Evolutionary conservation across 92 coral and sea anemone species (phyloP), one percentile per base, ranked within the genome.

Genomic region (Ricordea florida): DNA sequence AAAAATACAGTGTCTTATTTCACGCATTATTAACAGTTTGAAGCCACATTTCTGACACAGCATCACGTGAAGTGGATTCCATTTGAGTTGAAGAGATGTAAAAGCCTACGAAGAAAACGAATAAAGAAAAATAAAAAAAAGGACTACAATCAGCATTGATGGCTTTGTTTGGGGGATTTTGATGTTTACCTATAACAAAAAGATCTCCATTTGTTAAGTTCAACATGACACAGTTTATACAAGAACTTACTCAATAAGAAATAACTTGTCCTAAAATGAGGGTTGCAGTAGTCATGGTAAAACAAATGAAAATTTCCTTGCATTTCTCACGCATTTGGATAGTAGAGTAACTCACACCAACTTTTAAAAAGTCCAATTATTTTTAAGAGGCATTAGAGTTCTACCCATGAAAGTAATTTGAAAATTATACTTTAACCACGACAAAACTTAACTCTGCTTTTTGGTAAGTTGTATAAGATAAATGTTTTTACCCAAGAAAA

Each of bases 401-500:
- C n/a, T n/a, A n/a, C n/a, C n/a, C n/a, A n/a, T n/a, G n/a, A n/a
- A n/a, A n/a, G n/a, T n/a, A n/a, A n/a, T n/a, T n/a, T n/a, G n/a
- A n/a, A n/a, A n/a, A n/a, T n/a, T n/a, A n/a, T n/a, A n/a, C n/a
- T n/a, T n/a, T n/a, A n/a, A n/a, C n/a, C n/a, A n/a, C n/a, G n/a
- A n/a, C n/a, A n/a, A n/a, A n/a, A n/a, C n/a, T n/a, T n/a, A n/a
- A n/a, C n/a, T n/a, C n/a, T n/a, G n/a, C n/a, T n/a, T n/a, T n/a
- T n/a, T n/a, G n/a, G n/a, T n/a, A n/a, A n/a, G n/a, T n/a, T n/a
- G n/a, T n/a, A n/a, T n/a, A n/a, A n/a, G n/a, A n/a, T n/a, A n/a
- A n/a, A n/a, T n/a, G n/a, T n/a, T n/a, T 90, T 88, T 63, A 96
- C 99, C 92, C 99, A 10, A 96, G 86, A 36, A 96, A 96, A 58